A percentile compares a stretch with the other conserved stretches of the same genome.
These are phyloP conservation scores for Tringa solitaria DNA, from an alignment of 2,113 vertebrate species.

Conservation along the genomic window DNA sequence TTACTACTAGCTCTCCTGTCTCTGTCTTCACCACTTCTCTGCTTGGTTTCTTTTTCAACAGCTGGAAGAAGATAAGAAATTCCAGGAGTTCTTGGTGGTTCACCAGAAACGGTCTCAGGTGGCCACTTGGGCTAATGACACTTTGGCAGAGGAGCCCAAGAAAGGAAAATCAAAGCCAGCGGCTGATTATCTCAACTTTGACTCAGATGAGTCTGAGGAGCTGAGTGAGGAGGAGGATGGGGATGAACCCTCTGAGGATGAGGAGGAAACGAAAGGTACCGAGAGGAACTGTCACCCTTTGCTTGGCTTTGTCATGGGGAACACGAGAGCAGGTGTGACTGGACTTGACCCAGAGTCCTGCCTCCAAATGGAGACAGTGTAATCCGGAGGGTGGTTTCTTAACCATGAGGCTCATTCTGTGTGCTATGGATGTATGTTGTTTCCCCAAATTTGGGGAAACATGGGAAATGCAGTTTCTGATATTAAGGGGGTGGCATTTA, in stretches of 20 bases:
- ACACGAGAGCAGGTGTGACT: no score
- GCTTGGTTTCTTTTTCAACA: slow-evolving; percentile 5
- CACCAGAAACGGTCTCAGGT: slow-evolving; percentile 87
- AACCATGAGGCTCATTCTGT: neutral
- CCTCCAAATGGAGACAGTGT: neutral
- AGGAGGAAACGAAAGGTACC: neutral
- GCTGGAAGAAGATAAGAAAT: slow-evolving; percentile 84
- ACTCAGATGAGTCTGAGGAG: slow-evolving; percentile 76
- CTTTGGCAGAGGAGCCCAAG: slow-evolving; percentile 32
- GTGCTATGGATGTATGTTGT: neutral
- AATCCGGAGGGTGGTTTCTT: neutral
- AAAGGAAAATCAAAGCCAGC: neutral
- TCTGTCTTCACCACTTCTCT: neutral
- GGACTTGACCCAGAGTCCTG: rapidly evolving
- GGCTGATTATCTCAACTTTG: slow-evolving; percentile 95
- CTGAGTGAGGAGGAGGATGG: slow-evolving; percentile 49
- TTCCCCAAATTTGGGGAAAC: rapidly evolving
- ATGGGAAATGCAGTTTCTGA: neutral
- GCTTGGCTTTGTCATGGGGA: neutral
- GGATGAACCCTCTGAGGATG: neutral
- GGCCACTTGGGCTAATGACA: slow-evolving; percentile 89
- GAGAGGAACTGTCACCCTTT: neutral
- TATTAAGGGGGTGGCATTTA: neutral
- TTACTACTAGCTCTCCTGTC: neutral
- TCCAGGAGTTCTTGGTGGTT: slow-evolving; percentile 90